Evolutionary conservation across 2,113 vertebrate species (phyloP).

Genomic region (Cyprinodon tularosa): DNA sequence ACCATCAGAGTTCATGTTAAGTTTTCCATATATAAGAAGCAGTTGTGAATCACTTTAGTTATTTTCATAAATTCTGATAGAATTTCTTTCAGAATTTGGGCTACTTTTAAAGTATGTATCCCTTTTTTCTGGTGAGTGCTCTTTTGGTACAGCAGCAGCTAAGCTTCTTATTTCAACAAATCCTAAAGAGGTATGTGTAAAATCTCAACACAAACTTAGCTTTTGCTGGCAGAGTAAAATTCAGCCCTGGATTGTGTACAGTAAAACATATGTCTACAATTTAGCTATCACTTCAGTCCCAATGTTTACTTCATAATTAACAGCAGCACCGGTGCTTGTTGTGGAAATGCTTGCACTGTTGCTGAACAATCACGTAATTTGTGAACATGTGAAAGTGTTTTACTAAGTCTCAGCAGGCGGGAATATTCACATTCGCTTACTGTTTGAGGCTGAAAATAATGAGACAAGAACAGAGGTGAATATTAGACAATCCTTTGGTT

Average conservation of each 20-base stretch:
- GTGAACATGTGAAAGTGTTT: constrained; percentile 67
- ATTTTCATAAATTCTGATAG: constrained; percentile 49
- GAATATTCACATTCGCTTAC: constrained; percentile 44
- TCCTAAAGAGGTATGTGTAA: constrained; percentile 61
- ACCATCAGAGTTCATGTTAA: constrained; percentile 22
- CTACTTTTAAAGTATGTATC: constrained; percentile 32
- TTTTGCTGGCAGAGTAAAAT: constrained; percentile 18
- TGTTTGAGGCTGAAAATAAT: constrained; percentile 66
- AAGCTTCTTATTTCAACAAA: constrained; percentile 53
- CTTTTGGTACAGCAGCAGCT: constrained; percentile 36
- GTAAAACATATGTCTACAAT: constrained; percentile 74
- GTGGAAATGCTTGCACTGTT: constrained; percentile 56
- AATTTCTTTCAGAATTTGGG: constrained; percentile 46
- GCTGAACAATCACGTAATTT: constrained; percentile 57
- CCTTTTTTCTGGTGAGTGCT: constrained; percentile 49
- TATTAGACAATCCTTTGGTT: constrained; percentile 14
- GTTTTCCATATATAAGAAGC: constrained; percentile 48
- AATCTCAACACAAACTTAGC: constrained; percentile 61
- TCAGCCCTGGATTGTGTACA: constrained; percentile 53
- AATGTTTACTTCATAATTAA: constrained; percentile 76
- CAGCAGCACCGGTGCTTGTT: constrained; percentile 49
- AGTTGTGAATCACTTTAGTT: constrained; percentile 37
- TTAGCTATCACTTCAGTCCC: constrained; percentile 65
- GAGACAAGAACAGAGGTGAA: constrained; percentile 23
- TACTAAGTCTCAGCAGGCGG: constrained; percentile 37